A percentile compares a stretch with the other conserved stretches of the same genome.
Conservation (phyloP, 2,888 invertebrate genomes). For the Microctonus brassicae region DNA sequence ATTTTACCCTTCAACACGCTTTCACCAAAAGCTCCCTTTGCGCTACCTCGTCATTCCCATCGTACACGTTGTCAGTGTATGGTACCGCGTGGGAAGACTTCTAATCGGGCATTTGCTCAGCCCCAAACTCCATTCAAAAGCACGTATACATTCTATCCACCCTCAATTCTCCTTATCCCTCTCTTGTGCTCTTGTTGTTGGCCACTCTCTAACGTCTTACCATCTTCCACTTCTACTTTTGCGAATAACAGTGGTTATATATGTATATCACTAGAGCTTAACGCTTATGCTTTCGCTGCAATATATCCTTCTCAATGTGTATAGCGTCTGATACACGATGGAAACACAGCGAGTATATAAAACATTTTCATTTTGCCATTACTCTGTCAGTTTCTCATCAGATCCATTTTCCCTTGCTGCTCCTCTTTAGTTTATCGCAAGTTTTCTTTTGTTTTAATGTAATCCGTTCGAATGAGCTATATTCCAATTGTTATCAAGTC, state of each 20-base stretch:
- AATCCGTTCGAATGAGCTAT: neutral
- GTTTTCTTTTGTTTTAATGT: neutral
- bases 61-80: constrained; percentile 19
- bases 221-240: neutral
- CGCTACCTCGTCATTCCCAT: constrained; percentile 7
- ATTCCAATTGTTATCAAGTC: neutral
- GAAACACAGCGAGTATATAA: no score
- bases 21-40: neutral
- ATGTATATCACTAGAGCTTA: neutral
- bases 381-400: neutral
- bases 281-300: no score
- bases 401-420: neutral
- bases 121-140: constrained; percentile 40
- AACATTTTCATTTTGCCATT: no score
- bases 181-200: constrained; percentile 6
- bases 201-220: neutral
- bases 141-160: constrained; percentile 34
- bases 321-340: no score
- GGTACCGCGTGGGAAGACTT: constrained; percentile 34
- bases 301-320: no score
- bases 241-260: neutral
- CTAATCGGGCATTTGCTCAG: constrained; percentile 47
- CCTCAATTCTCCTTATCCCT: constrained; percentile 12
- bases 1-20: neutral
- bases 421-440: no score